phyloP scores from a whole-genome alignment of 2,113 vertebrate genomes.

The Malaclemys terrapin region DNA sequence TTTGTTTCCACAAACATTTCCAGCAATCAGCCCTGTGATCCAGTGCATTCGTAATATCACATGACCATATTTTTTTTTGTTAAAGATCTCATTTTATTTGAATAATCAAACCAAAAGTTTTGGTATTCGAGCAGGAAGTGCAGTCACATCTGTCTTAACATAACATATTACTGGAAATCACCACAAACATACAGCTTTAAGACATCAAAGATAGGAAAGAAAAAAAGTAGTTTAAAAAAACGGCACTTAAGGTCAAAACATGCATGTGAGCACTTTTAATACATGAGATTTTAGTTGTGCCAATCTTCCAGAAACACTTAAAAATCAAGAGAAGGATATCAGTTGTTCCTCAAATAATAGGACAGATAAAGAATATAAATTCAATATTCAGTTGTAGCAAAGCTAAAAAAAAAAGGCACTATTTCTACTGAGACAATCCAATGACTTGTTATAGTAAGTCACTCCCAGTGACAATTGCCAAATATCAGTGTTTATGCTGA shows the following conservation, averaged over 20 bases:
- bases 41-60: neutral
- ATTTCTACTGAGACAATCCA: fast-evolving
- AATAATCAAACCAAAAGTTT: neutral
- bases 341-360: neutral
- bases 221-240: constrained; percentile 12
- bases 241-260: constrained; percentile 15
- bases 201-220: constrained; percentile 39
- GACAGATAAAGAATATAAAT: neutral
- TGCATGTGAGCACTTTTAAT: neutral
- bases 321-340: neutral
- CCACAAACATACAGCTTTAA: neutral
- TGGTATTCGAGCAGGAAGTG: fast-evolving
- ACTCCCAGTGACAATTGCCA: too few species aligned
- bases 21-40: neutral
- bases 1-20: fast-evolving
- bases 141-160: neutral
- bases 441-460: neutral
- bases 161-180: neutral
- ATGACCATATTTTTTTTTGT: neutral
- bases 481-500: neutral
- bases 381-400: neutral
- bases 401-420: neutral
- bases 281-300: neutral
- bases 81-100: neutral
- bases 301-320: neutral